These are phyloP conservation scores for Brassicogethes aeneus DNA, from an alignment of 2,888 invertebrate species.

Conservation along the genomic window DNA sequence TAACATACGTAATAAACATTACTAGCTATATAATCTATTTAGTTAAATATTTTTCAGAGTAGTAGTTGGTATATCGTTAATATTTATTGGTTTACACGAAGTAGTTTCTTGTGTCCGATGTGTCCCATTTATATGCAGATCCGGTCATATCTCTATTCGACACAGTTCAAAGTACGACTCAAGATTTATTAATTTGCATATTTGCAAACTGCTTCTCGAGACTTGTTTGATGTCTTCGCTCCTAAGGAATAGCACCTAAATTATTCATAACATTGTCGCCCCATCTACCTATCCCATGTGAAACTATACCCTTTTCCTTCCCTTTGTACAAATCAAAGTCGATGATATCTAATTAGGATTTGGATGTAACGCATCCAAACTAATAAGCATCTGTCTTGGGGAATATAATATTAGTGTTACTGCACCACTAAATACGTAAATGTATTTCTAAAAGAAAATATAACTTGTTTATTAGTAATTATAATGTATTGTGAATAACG, in stretches of 20 bases:
- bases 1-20: too few relatives aligned
- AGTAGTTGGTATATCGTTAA: too few relatives aligned
- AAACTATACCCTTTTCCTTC: slow-evolving; percentile 21
- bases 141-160: slow-evolving; percentile 28
- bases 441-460: too few relatives aligned
- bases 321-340: slow-evolving; percentile 13
- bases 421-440: too few relatives aligned
- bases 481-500: too few relatives aligned
- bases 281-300: slow-evolving; percentile 25
- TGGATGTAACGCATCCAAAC: too few relatives aligned
- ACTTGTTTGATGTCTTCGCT: slow-evolving; percentile 33
- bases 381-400: too few relatives aligned
- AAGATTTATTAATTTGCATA: slow-evolving; percentile 41
- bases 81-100: too few relatives aligned
- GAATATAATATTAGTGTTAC: too few relatives aligned
- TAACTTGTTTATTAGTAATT: too few relatives aligned
- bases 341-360: slow-evolving; percentile 18
- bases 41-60: too few relatives aligned
- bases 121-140: slow-evolving; percentile 39
- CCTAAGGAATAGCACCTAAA: slow-evolving; percentile 28
- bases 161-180: slow-evolving; percentile 36
- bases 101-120: neutral
- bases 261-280: slow-evolving; percentile 39
- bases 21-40: too few relatives aligned
- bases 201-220: slow-evolving; percentile 19